These are phyloP conservation scores for Macropus fuliginosus DNA, from an alignment of 2,797 vertebrate species.

Conservation along the genomic window DNA sequence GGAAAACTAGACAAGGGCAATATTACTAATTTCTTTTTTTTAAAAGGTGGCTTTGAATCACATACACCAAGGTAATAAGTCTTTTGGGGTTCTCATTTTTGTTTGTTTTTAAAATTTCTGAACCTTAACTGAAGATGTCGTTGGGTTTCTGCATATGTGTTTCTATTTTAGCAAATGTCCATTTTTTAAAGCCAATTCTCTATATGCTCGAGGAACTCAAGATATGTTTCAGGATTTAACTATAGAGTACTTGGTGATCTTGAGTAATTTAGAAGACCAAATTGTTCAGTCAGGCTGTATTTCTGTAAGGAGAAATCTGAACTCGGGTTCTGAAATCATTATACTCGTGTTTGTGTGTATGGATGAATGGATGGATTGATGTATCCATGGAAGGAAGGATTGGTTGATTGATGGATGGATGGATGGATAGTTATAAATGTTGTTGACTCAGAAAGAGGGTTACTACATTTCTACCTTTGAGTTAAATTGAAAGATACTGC, in stretches of 20 bases:
- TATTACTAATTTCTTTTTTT: background rate
- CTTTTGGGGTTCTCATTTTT: constrained; percentile 73
- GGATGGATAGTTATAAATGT: background rate
- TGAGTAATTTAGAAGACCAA: background rate
- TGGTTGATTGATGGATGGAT: background rate
- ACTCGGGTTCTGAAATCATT: background rate
- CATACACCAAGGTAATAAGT: background rate
- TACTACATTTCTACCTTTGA: rapidly evolving
- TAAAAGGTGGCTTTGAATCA: background rate
- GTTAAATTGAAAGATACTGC: background rate
- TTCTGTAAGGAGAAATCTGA: background rate
- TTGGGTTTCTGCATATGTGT: background rate
- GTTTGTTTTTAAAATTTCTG: constrained; percentile 44
- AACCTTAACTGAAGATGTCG: background rate
- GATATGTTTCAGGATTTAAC: background rate
- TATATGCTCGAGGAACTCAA: background rate
- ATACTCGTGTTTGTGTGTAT: background rate
- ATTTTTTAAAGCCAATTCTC: background rate
- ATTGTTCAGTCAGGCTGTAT: background rate
- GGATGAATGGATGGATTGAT: no score
- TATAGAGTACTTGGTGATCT: background rate
- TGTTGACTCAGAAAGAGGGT: background rate
- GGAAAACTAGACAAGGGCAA: background rate
- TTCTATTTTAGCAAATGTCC: background rate
- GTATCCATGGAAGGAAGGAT: background rate